These are phyloP conservation scores for Epizoanthus illoricatus DNA, from an alignment of 92 coral and sea anemone species.

Conservation along the genomic window DNA sequence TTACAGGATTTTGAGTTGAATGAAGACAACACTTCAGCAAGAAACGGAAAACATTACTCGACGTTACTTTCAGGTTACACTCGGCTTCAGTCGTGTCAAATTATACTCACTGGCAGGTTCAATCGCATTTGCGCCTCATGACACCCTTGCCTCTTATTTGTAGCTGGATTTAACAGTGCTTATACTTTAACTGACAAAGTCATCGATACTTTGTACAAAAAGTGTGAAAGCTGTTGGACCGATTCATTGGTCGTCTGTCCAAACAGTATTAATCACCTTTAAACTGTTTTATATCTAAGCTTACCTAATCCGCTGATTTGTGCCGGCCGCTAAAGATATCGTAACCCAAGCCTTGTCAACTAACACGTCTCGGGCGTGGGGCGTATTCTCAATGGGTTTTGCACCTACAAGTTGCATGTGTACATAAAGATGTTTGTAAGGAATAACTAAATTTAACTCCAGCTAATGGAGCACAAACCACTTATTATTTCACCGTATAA, in stretches of 20 bases:
- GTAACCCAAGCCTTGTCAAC: not conserved
- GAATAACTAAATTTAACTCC: not conserved
- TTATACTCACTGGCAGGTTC: too few species aligned
- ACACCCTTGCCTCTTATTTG: too few species aligned
- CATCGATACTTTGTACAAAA: not conserved
- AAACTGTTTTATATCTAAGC: not conserved
- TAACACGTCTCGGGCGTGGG: not conserved
- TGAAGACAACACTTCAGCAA: too few species aligned
- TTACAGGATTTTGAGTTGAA: too few species aligned
- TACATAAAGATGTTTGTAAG: not conserved
- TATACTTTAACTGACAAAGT: too few species aligned
- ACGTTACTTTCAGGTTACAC: too few species aligned
- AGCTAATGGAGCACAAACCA: not conserved
- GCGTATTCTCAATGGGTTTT: not conserved
- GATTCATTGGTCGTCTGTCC: not conserved
- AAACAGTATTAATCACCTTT: not conserved
- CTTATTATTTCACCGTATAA: slow-evolving; percentile 36
- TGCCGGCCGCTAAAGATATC: not conserved
- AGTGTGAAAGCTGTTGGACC: not conserved
- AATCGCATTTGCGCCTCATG: too few species aligned
- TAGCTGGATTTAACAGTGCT: too few species aligned
- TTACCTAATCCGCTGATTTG: not conserved
- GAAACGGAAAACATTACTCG: too few species aligned
- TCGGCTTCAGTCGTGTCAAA: too few species aligned
- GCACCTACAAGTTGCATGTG: not conserved